Evolutionary conservation across 2,888 invertebrate species (phyloP), one percentile per base, ranked within the genome.

Genomic region (Dromius quadrimaculatus): DNA sequence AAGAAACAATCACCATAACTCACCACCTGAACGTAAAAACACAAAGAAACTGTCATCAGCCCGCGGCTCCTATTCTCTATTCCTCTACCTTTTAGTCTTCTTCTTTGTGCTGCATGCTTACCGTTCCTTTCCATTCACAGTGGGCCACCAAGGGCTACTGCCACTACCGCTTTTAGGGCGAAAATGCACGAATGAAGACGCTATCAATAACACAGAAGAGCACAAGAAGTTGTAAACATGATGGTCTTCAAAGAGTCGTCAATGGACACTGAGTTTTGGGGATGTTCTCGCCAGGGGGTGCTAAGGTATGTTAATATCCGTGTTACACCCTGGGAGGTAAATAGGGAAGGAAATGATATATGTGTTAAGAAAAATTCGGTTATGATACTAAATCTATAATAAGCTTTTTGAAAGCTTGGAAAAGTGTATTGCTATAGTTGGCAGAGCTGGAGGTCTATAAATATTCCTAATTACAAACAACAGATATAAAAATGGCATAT

Each of bases 281-380:
- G 43, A 5, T 28, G 28, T 28, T 5, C 43, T 19, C 20, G 9
- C 17, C 15, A 36, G 17, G 50, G n/a, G 50, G 50, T 28, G 23
- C 6, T 54, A n/a, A 38, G 66, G 57, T 54, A 57, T 66, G 66
- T 54, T 66, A 66, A 66, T 54, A 57, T 66, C 23, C 66, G 41
- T 57, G 66, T 13, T 63, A 38, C 54, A 15, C 57, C 23, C 54
- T 66, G 54, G 54, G 66, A 38, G 66, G 38, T 36, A 54, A 2
- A 34, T 1, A 34, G 8, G 9, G 36, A 11, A n/a, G 1, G 4
- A 8, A 11, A 36, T n/a, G n/a, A n/a, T n/a, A n/a, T n/a, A n/a
- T n/a, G n/a, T n/a, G n/a, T n/a, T n/a, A n/a, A n/a, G n/a, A n/a
- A n/a, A n/a, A n/a, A n/a, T n/a, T n/a, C n/a, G n/a, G n/a, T n/a